phyloP scores from a whole-genome alignment of 1,140 invertebrate species.

The Zaprionus camerounensis region DNA sequence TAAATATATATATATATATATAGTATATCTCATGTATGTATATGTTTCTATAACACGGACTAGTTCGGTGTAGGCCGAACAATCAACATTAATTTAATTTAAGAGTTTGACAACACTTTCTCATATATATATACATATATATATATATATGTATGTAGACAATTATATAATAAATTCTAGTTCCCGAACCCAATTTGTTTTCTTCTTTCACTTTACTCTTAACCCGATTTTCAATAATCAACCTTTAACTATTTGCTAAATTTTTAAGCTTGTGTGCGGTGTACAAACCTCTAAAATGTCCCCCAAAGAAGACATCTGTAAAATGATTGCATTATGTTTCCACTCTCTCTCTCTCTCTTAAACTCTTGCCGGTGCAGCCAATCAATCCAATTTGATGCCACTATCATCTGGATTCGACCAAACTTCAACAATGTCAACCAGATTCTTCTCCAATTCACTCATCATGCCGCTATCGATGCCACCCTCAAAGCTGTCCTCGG shows the following conservation, averaged over 20 bases:
- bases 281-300: conserved; percentile 47
- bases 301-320: conserved; percentile 26
- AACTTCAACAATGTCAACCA: conserved; percentile 74
- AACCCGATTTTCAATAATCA: conserved; percentile 66
- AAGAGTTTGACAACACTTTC: conserved; percentile 36
- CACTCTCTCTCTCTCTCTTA: conserved; percentile 26
- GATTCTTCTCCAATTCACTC: conserved; percentile 74
- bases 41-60: conserved; percentile 33
- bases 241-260: conserved; percentile 61
- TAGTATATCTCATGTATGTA: conserved; percentile 29
- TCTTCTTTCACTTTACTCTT: conserved; percentile 31
- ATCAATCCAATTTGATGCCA: conserved; percentile 74
- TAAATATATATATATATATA: conserved; percentile 44
- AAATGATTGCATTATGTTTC: conserved; percentile 59
- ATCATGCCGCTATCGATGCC: conserved; percentile 78
- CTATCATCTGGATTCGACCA: conserved; percentile 73
- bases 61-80: conserved; percentile 41
- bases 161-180: conserved; percentile 74
- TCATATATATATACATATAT: conserved; percentile 58
- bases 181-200: conserved; percentile 65
- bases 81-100: conserved; percentile 52
- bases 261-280: conserved; percentile 34
- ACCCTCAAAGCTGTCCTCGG: conserved; percentile 73
- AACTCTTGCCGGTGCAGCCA: background rate
- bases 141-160: conserved; percentile 63